Evolutionary conservation across 2,888 invertebrate genomes (phyloP).

Genomic region (Netelia virgata): DNA sequence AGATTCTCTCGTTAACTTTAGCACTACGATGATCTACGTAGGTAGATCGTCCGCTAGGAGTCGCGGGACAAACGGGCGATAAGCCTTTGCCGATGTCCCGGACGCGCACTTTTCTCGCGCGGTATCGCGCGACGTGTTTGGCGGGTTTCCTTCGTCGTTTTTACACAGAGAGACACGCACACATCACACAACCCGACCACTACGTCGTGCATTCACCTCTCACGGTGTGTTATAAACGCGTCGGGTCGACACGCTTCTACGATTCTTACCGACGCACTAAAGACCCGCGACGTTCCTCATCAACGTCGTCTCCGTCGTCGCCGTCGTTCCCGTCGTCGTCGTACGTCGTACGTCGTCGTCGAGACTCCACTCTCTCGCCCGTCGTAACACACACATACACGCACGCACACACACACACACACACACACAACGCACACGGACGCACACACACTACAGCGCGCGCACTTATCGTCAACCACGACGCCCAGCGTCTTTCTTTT

Average conservation of each 20-base stretch:
- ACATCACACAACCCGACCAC: slow-evolving; percentile 74
- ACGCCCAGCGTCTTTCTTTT: slow-evolving; percentile 61
- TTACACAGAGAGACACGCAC: slow-evolving; percentile 56
- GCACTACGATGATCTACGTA: slow-evolving; percentile 65
- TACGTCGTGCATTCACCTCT: slow-evolving; percentile 82
- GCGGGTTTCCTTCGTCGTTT: slow-evolving; percentile 79
- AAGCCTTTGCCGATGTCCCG: slow-evolving; percentile 43
- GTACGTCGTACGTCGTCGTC: slow-evolving; percentile 55
- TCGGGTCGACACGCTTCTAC: slow-evolving; percentile 73
- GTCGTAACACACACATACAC: slow-evolving; percentile 42
- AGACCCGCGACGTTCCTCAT: slow-evolving; percentile 71
- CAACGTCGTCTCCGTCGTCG: slow-evolving; percentile 71
- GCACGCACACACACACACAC: slow-evolving; percentile 38
- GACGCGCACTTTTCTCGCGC: slow-evolving; percentile 63
- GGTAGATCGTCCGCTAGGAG: slow-evolving; percentile 65
- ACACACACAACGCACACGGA: slow-evolving; percentile 35
- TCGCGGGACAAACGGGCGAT: slow-evolving; percentile 56
- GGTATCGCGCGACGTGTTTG: slow-evolving; percentile 78
- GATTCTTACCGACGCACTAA: slow-evolving; percentile 72
- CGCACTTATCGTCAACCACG: slow-evolving; percentile 61
- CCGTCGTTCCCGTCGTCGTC: slow-evolving; percentile 72
- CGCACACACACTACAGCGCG: slow-evolving; percentile 48
- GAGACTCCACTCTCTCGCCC: slow-evolving; percentile 47
- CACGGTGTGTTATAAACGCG: slow-evolving; percentile 69
- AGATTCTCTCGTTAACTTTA: slow-evolving; percentile 18